phyloP scores from a whole-genome alignment of 2,797 vertebrate species.

The Zenarchopterus dispar region DNA sequence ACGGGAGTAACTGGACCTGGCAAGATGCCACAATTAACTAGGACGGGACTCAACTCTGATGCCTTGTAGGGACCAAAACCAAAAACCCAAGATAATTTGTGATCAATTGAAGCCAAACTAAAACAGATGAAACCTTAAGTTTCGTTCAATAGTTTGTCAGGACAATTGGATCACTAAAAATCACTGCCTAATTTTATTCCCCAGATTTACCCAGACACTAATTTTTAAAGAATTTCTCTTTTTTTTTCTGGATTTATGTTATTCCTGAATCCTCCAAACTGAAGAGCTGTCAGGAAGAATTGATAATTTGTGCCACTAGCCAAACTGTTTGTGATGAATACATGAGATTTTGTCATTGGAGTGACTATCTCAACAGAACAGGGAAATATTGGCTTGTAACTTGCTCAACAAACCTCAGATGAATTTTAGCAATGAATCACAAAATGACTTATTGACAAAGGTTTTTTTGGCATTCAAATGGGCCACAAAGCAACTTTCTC shows the following conservation, averaged over 20 bases:
- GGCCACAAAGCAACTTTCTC: conserved; percentile 46
- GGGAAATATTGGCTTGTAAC: conserved; percentile 37
- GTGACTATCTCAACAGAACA: conserved; percentile 36
- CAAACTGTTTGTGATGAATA: conserved; percentile 28
- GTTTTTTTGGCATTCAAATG: conserved; percentile 53
- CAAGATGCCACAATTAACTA: conserved; percentile 46
- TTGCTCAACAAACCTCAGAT: conserved; percentile 57
- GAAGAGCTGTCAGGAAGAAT: conserved; percentile 36
- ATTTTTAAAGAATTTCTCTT: not conserved
- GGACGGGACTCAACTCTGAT: conserved; percentile 26
- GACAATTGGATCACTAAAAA: not conserved
- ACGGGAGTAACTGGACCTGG: conserved; percentile 57
- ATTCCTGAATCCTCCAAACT: conserved; percentile 22
- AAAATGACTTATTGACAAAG: conserved; percentile 51
- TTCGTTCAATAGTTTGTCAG: not conserved
- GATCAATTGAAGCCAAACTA: conserved; percentile 17
- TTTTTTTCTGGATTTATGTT: not conserved
- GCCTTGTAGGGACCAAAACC: conserved; percentile 5
- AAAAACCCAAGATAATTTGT: not conserved
- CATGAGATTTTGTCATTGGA: conserved; percentile 27
- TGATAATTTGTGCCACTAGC: not conserved
- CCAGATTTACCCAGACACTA: not conserved
- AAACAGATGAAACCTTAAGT: not conserved
- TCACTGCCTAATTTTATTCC: not conserved
- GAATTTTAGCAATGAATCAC: conserved; percentile 31